Evolutionary conservation across 2,888 invertebrate species (phyloP).

Genomic region (Tuberolachnus salignus): DNA sequence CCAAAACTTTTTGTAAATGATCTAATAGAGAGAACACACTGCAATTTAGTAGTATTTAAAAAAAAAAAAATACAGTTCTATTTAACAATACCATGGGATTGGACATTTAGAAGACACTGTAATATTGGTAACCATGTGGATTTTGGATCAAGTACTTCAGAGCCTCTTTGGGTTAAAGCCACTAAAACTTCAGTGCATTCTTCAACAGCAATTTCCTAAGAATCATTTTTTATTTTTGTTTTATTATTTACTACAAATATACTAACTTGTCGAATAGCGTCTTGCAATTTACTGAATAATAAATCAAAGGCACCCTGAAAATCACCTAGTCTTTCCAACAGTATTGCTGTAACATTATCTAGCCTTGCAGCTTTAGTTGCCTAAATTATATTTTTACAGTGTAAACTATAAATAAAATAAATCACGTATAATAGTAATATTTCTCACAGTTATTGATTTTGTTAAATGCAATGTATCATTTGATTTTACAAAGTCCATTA

Average conservation of each 20-base stretch:
- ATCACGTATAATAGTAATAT: constrained; percentile 29
- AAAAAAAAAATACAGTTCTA: background rate
- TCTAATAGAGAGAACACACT: constrained; percentile 35
- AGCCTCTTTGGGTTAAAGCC: constrained; percentile 60
- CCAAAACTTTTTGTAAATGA: constrained; percentile 62
- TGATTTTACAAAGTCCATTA: constrained; percentile 66
- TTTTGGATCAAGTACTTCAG: constrained; percentile 59
- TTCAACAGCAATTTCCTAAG: constrained; percentile 59
- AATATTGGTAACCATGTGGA: constrained; percentile 60
- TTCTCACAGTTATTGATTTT: constrained; percentile 65
- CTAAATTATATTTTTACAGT: constrained; percentile 18
- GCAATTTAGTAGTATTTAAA: constrained; percentile 9
- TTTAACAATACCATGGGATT: constrained; percentile 59
- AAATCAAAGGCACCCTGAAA: constrained; percentile 65
- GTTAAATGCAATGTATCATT: constrained; percentile 70
- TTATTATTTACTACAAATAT: constrained; percentile 7
- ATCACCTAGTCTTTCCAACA: constrained; percentile 78
- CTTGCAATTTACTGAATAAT: constrained; percentile 65
- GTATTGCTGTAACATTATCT: constrained; percentile 72
- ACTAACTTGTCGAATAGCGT: constrained; percentile 61
- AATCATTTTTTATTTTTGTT: constrained; percentile 2
- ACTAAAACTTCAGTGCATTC: constrained; percentile 60
- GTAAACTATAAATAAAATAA: background rate
- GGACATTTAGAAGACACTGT: constrained; percentile 60
- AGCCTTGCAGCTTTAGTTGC: constrained; percentile 65